Evolutionary conservation across 2,888 invertebrate species (phyloP), one percentile per base, ranked within the genome.

Genomic region (Meta bourneti): DNA sequence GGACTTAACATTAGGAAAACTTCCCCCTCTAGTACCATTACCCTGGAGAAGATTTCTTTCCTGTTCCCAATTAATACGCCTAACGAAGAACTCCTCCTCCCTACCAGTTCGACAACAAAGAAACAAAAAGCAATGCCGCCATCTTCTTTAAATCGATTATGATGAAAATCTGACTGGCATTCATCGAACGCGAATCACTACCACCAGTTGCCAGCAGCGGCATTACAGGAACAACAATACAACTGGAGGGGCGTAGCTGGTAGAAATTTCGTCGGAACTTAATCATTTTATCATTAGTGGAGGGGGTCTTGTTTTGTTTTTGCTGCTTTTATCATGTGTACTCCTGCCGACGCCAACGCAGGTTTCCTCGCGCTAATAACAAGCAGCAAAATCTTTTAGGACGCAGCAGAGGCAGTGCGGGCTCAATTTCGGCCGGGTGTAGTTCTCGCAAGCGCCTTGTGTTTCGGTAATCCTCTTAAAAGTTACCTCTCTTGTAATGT

Each of bases 271-370:
- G 83, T 87, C 83, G 82, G 72, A 78, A 91, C 91, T 91, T 91
- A 91, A 91, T 91, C 91, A 91, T 91, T 91, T 91, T 91, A 91
- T 91, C 91, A 91, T 91, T 91, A 91, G 91, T n/a, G 87, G 78
- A 91, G 78, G 82, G n/a, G 52, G 81, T 77, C 7, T 19, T 52
- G 80, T 75, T 82, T 91, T 91, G 87, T 91, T 91, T 91, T 61
- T 61, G 61, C 61, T 91, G 82, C 91, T 87, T 87, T 87, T 87
- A 78, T 82, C 83, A 82, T 86, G 48, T 51, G n/a, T 72, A 82
- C 84, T 77, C 82, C 69, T 90, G 85, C 72, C 69, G 88, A 82
- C 75, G 74, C 89, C 81, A 83, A 71, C 72, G 11, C 8, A 61
- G 61, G 61, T 13, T 61, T 74, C 70, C 75, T 82, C 72, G 89